Percentiles rank a stretch among this genome's conserved stretches.
Evolutionary conservation across 1,140 invertebrate genomes (phyloP).

Genomic region (Panonychus citri): DNA sequence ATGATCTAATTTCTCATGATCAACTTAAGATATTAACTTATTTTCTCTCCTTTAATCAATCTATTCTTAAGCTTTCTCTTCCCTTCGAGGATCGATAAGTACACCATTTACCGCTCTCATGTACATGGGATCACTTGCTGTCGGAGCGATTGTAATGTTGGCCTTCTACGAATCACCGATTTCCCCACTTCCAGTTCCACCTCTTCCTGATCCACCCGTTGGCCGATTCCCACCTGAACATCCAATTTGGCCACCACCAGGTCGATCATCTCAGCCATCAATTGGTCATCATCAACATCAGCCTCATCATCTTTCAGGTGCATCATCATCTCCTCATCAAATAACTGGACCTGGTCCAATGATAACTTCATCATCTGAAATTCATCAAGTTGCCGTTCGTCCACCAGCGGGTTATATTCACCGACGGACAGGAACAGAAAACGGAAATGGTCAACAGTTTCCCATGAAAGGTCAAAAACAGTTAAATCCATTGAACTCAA

Average conservation of each 20-base stretch:
- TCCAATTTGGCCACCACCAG: constrained; percentile 10
- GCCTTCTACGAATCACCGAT: constrained; percentile 14
- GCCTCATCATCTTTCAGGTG: too few species aligned
- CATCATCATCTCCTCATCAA: too few species aligned
- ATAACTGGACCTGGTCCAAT: not conserved
- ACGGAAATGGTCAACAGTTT: not conserved
- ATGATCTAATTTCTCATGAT: not conserved
- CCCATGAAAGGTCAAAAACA: not conserved
- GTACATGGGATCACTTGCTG: constrained; percentile 6
- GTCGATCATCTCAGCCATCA: not conserved
- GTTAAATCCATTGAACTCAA: not conserved
- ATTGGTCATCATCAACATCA: not conserved
- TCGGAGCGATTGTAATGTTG: constrained; percentile 10
- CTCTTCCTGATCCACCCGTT: constrained; percentile 12
- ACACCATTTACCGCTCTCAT: constrained; percentile 6
- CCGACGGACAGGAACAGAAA: not conserved
- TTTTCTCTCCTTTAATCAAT: not conserved
- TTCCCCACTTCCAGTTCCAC: constrained; percentile 11
- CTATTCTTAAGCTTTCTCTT: not conserved
- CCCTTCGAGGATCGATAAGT: constrained; percentile 6
- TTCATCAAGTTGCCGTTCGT: not conserved
- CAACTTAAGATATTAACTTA: not conserved
- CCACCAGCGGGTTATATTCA: not conserved
- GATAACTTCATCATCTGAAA: not conserved
- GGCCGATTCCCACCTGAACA: constrained; percentile 13